These are phyloP conservation scores for Planiliza haematocheilus DNA, from an alignment of 2,113 vertebrate species.

Conservation along the genomic window DNA sequence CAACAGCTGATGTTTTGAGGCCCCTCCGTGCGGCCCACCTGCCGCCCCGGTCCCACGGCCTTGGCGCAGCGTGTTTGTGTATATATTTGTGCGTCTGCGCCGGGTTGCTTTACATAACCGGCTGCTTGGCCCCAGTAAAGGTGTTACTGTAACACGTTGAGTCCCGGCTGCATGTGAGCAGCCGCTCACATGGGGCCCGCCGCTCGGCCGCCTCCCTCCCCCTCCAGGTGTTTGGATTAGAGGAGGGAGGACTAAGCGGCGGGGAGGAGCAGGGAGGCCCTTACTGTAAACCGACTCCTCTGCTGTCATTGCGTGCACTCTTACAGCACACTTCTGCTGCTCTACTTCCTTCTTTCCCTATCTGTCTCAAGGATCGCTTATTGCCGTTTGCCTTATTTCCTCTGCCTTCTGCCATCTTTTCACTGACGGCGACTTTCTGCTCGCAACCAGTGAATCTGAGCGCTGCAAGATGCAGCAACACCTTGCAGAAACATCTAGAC, in stretches of 20 bases:
- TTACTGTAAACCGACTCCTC: conserved; percentile 70
- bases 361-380: conserved; percentile 11
- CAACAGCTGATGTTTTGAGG: conserved; percentile 57
- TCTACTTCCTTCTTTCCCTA: conserved; percentile 1
- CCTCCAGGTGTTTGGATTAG: conserved; percentile 80
- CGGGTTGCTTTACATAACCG: conserved; percentile 64
- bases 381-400: background rate
- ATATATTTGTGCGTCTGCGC: background rate
- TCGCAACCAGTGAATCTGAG: background rate
- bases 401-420: background rate
- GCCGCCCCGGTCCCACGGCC: conserved; percentile 15
- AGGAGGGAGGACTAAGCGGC: conserved; percentile 59
- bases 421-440: background rate
- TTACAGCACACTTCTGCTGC: conserved; percentile 38
- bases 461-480: background rate
- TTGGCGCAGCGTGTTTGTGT: background rate
- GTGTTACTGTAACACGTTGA: conserved; percentile 83
- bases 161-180: conserved; percentile 75
- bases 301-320: conserved; percentile 41
- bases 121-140: conserved; percentile 58
- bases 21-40: conserved; percentile 12
- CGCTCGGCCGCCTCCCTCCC: conserved; percentile 18
- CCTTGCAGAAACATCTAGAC: conserved; percentile 5
- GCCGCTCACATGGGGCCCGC: conserved; percentile 75
- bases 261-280: conserved; percentile 57